Evolutionary conservation across 2,113 vertebrate genomes (phyloP).

Genomic region (Pteropus alecto): DNA sequence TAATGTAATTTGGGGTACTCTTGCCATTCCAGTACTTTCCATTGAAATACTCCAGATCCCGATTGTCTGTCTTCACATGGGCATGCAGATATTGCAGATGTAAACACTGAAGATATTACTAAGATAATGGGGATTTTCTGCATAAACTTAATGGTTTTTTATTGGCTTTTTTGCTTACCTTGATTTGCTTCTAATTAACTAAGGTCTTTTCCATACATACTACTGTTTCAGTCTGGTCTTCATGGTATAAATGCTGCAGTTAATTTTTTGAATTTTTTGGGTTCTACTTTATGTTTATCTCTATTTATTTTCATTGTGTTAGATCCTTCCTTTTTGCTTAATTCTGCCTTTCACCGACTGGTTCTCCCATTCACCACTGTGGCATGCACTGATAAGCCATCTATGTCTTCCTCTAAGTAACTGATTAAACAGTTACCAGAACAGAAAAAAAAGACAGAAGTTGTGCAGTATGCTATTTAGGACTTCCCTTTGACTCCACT

Average conservation of each 20-base stretch:
- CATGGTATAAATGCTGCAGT: background rate
- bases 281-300: background rate
- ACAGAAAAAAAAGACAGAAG: background rate
- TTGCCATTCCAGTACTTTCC: background rate
- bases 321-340: background rate
- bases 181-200: conserved; percentile 3
- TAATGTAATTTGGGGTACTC: background rate
- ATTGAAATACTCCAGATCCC: background rate
- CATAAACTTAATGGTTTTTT: background rate
- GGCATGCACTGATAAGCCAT: background rate
- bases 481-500: background rate
- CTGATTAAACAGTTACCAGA: background rate
- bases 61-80: background rate
- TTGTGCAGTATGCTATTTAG: background rate
- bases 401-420: background rate
- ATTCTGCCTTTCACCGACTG: background rate
- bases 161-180: background rate
- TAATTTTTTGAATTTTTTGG: background rate
- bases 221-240: background rate
- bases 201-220: background rate
- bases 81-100: background rate
- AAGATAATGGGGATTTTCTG: background rate
- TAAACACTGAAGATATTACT: background rate
- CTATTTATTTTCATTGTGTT: background rate
- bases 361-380: background rate